phyloP scores from a whole-genome alignment of 2,888 invertebrate species.

The Orchestes rusci region DNA sequence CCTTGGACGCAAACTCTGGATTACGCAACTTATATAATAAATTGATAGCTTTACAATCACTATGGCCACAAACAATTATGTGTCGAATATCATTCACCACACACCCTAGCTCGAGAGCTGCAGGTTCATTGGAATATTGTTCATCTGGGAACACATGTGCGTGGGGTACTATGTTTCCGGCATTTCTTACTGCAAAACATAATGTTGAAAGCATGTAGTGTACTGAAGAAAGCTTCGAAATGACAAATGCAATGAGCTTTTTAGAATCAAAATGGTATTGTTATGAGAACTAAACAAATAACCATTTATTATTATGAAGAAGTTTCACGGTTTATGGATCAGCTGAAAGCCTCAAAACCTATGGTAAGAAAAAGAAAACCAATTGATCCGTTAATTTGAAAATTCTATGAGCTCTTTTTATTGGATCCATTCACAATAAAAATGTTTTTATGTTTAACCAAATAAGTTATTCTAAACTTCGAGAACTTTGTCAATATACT shows the following conservation, averaged over 20 bases:
- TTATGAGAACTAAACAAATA: not conserved
- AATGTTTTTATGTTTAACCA: too few species aligned
- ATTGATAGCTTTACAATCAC: constrained; percentile 98
- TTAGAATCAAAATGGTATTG: not conserved
- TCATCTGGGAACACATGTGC: constrained; percentile 81
- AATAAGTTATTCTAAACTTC: too few species aligned
- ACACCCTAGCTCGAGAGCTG: constrained; percentile 91
- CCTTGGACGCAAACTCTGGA: constrained; percentile 65
- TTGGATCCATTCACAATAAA: too few species aligned
- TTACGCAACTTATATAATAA: constrained; percentile 75
- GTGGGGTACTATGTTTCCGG: constrained; percentile 92
- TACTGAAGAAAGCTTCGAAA: not conserved
- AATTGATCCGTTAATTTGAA: too few species aligned
- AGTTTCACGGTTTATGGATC: too few species aligned
- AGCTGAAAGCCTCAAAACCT: too few species aligned
- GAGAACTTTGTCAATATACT: too few species aligned
- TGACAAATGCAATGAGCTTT: not conserved
- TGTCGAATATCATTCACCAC: constrained; percentile 85
- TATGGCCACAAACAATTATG: constrained; percentile 94
- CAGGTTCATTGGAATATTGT: constrained; percentile 89
- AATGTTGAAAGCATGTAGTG: too few species aligned
- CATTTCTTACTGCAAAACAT: constrained; percentile 77
- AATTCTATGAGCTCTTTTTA: too few species aligned
- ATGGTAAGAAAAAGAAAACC: too few species aligned
- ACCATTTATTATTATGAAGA: not conserved